Percentiles rank a stretch among this genome's conserved stretches.
These are phyloP conservation scores for Leptatherina wallacei DNA, from an alignment of 2,797 vertebrate species.

Conservation along the genomic window DNA sequence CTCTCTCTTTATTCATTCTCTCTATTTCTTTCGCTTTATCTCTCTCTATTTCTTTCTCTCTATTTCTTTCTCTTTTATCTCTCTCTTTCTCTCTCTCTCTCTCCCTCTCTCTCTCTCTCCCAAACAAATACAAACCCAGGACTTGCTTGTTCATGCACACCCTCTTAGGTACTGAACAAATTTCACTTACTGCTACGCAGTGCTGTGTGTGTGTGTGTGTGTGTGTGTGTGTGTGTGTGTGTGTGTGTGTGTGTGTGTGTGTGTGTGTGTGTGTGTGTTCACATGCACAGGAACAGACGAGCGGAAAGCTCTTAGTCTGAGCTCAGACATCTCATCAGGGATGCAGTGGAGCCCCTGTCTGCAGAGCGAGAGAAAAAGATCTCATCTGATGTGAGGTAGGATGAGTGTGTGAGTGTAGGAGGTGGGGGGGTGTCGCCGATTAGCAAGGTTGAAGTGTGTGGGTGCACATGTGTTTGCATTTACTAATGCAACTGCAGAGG, in stretches of 20 bases:
- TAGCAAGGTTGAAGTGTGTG: slow-evolving; percentile 52
- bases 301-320: slow-evolving; percentile 65
- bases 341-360: slow-evolving; percentile 82
- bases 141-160: slow-evolving; percentile 36
- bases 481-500: slow-evolving; percentile 24
- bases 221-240: not conserved
- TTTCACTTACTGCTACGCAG: slow-evolving; percentile 34
- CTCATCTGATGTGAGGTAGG: slow-evolving; percentile 64
- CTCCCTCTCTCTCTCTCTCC: slow-evolving; percentile 31
- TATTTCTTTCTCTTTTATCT: too few relatives aligned
- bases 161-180: slow-evolving; percentile 41
- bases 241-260: not conserved
- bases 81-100: slow-evolving; percentile 31
- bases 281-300: slow-evolving; percentile 29
- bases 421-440: slow-evolving; percentile 47
- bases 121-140: slow-evolving; percentile 58
- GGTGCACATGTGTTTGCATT: slow-evolving; percentile 22
- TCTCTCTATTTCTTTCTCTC: too few relatives aligned
- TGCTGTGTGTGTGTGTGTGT: too few relatives aligned
- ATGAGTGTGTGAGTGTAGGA: slow-evolving; percentile 38
- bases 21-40: too few relatives aligned
- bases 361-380: slow-evolving; percentile 72
- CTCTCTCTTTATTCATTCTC: not conserved
- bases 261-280: not conserved
- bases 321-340: slow-evolving; percentile 83